Evolutionary conservation across 2,888 invertebrate species (phyloP).

Genomic region (Acrocyrtus sp.): DNA sequence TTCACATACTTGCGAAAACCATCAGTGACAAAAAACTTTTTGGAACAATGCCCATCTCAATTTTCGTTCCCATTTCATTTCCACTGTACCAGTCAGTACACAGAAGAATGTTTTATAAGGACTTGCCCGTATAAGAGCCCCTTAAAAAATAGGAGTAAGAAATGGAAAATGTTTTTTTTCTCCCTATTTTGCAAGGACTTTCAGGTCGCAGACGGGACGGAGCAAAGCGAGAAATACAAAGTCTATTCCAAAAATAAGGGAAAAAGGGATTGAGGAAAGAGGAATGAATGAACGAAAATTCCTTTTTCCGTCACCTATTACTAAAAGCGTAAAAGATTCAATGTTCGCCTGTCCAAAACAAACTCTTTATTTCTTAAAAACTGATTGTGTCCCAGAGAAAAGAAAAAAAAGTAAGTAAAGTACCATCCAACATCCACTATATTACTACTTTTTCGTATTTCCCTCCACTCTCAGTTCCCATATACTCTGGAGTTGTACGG

Average conservation of each 20-base stretch:
- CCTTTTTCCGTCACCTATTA: constrained; percentile 12
- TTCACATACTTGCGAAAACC: constrained; percentile 49
- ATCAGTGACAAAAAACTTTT: constrained; percentile 45
- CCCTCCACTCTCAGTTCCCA: too few relatives aligned
- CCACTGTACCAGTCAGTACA: constrained; percentile 30
- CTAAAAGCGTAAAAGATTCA: constrained; percentile 28
- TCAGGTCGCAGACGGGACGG: constrained; percentile 8
- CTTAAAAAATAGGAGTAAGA: too few relatives aligned
- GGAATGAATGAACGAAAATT: constrained; percentile 19
- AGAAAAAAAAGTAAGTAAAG: too few relatives aligned
- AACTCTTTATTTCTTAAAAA: constrained; percentile 28
- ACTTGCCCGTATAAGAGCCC: background rate
- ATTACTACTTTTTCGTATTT: too few relatives aligned
- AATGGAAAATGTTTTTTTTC: background rate
- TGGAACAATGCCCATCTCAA: constrained; percentile 52
- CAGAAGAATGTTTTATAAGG: background rate
- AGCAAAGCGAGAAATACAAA: background rate
- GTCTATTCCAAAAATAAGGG: constrained; percentile 24
- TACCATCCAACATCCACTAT: too few relatives aligned
- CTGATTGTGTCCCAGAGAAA: constrained; percentile 12
- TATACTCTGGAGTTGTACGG: too few relatives aligned
- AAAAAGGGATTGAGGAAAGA: constrained; percentile 26
- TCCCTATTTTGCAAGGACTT: too few relatives aligned
- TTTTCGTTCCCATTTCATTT: constrained; percentile 49
- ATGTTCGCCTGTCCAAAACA: constrained; percentile 45